phyloP scores from a whole-genome alignment of 2,113 vertebrate genomes.

The Aphyosemion australe region DNA sequence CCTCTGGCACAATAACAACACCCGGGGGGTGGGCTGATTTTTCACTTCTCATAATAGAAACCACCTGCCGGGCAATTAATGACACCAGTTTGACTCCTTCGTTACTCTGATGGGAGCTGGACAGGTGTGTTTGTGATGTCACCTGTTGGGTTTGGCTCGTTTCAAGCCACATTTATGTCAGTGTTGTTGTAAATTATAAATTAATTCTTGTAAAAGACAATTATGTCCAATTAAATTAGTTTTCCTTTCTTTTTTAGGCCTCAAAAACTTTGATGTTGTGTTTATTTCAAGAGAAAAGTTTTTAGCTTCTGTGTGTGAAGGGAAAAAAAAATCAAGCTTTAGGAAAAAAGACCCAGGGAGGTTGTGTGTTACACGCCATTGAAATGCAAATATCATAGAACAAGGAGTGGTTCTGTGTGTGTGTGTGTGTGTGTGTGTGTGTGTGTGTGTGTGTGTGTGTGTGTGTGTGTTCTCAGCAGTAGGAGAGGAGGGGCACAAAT shows the following conservation, averaged over 20 bases:
- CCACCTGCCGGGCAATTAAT: slow-evolving; percentile 27
- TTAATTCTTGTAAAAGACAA: background rate
- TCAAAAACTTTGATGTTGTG: slow-evolving; percentile 46
- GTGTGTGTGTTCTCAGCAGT: slow-evolving; percentile 47
- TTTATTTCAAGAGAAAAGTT: slow-evolving; percentile 57
- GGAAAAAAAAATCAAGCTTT: slow-evolving; percentile 68
- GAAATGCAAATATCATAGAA: slow-evolving; percentile 86
- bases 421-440: slow-evolving; percentile 48
- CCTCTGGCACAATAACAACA: slow-evolving; percentile 10
- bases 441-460: slow-evolving; percentile 55
- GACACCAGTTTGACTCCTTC: background rate
- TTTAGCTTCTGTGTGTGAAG: slow-evolving; percentile 66
- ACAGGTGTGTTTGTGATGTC: background rate
- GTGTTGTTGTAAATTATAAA: background rate
- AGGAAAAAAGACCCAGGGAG: slow-evolving; percentile 57
- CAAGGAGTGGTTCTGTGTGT: slow-evolving; percentile 83
- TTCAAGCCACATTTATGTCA: background rate
- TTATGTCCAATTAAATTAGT: slow-evolving; percentile 1
- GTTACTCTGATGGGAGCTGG: background rate
- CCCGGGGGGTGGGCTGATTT: background rate
- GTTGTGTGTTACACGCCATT: slow-evolving; percentile 82
- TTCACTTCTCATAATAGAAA: slow-evolving; percentile 3
- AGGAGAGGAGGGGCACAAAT: slow-evolving; percentile 78
- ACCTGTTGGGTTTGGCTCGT: slow-evolving; percentile 28
- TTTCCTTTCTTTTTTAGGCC: slow-evolving; percentile 17